A percentile compares a stretch with the other conserved stretches of the same genome.
Conservation (phyloP, 2,888 invertebrate genomes). For the Zaprionus obscuricornis region DNA sequence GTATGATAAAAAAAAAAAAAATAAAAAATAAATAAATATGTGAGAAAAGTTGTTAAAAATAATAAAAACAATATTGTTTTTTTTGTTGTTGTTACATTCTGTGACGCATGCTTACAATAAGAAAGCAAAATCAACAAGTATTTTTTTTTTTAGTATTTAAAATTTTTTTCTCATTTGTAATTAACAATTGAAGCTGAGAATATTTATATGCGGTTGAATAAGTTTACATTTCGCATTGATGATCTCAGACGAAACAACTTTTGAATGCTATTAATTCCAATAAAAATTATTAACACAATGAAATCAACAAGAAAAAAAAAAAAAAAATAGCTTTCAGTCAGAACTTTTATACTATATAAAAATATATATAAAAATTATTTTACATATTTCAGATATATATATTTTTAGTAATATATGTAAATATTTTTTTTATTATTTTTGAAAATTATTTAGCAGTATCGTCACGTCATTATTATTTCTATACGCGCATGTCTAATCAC, state of each 20-base stretch:
- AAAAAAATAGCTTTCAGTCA: neutral
- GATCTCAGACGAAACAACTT: constrained; percentile 30
- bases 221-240: constrained; percentile 19
- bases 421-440: constrained; percentile 7
- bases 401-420: constrained; percentile 1
- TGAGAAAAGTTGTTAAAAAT: constrained; percentile 5
- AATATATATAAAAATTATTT: neutral
- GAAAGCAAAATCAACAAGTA: constrained; percentile 28
- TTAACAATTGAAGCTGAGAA: constrained; percentile 7
- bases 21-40: too few relatives aligned
- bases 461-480: constrained; percentile 52
- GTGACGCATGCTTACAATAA: constrained; percentile 26
- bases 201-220: constrained; percentile 24
- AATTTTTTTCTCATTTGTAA: too few relatives aligned
- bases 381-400: neutral
- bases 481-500: constrained; percentile 28
- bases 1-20: neutral
- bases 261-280: neutral
- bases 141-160: too few relatives aligned
- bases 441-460: too few relatives aligned
- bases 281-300: constrained; percentile 1
- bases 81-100: constrained; percentile 24
- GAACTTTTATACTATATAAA: too few relatives aligned
- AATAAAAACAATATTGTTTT: constrained; percentile 9
- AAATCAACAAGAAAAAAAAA: neutral